Conservation (phyloP, 2,888 invertebrate species). For the Melangyna quadrimaculata region DNA sequence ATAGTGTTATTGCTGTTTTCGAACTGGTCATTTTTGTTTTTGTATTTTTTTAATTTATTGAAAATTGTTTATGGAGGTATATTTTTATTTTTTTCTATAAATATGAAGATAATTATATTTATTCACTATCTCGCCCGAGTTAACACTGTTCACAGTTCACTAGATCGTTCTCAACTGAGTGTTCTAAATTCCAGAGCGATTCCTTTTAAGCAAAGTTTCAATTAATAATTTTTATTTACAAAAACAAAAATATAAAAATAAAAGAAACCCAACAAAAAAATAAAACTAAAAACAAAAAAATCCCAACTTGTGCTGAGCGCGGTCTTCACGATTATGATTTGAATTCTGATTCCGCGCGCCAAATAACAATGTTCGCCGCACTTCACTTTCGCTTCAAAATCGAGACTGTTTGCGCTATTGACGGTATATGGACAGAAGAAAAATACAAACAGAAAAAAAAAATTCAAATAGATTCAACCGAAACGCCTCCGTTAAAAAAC, state of each 20-base stretch:
- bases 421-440: constrained; percentile 1
- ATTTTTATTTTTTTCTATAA: not conserved
- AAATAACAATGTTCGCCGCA: constrained; percentile 43
- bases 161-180: constrained; percentile 75
- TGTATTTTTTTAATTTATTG: not conserved
- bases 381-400: constrained; percentile 61
- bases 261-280: constrained; percentile 1
- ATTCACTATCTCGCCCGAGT: constrained; percentile 20
- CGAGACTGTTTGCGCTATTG: not conserved
- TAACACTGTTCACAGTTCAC: constrained; percentile 72
- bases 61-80: constrained; percentile 39
- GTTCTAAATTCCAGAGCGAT: constrained; percentile 74
- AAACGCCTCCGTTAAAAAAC: constrained; percentile 36
- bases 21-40: constrained; percentile 33
- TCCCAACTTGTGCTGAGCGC: constrained; percentile 39
- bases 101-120: not conserved
- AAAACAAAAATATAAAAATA: constrained; percentile 29
- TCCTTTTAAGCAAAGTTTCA: constrained; percentile 75
- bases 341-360: constrained; percentile 55
- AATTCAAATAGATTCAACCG: not conserved
- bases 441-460: constrained; percentile 4
- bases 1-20: constrained; percentile 52
- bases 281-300: constrained; percentile 16
- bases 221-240: constrained; percentile 57
- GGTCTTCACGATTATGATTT: constrained; percentile 69